Evolutionary conservation across 1,140 invertebrate genomes (phyloP), one percentile per base, ranked within the genome.

Genomic region (Gryon sp.): DNA sequence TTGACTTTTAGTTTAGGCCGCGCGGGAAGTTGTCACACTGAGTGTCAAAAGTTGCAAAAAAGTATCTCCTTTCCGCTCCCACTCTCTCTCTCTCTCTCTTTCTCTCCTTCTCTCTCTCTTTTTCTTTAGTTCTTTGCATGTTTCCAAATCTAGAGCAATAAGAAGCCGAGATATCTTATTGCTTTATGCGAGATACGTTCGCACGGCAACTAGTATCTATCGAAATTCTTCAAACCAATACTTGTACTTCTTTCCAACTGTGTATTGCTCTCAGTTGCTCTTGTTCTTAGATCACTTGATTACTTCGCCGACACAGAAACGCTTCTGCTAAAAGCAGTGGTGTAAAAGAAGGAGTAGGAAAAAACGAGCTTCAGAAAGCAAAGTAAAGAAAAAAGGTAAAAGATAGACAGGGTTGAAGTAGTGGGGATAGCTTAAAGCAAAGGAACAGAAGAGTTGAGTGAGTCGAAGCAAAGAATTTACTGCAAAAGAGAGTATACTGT

Each of bases 231-330:
- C 40, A 12, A 8, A 50, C 50, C 57, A 28, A 55, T 38, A 45
- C 52, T 40, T 34, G 32, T 26, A 48, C 28, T 32, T 52, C 53
- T 34, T 52, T 40, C 19, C 48, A 6, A 30, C 52, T 65, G 18
- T 45, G 45, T 38, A 36, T 62, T 78, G 34, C 52, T 75, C 57
- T 78, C 68, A 73, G 55, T 73, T 75, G 53, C 38, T 78, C 82
- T 81, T 73, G 75, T 78, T 69, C 68, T 57, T 75, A 60, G 80
- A 85, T 83, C 82, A 84, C 80, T 81, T 79, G 82, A 82, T 84
- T 85, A 84, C 82, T 80, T 76, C 72, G 73, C 78, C 80, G 76
- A 83, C 83, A 85, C 80, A 82, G 80, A 83, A 83, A 84, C 73
- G 82, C 82, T 85, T 84, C 82, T 81, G 82, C 78, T 84, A 81